phyloP scores from a whole-genome alignment of 2,113 vertebrate species.

The Megatriorchis doriae region DNA sequence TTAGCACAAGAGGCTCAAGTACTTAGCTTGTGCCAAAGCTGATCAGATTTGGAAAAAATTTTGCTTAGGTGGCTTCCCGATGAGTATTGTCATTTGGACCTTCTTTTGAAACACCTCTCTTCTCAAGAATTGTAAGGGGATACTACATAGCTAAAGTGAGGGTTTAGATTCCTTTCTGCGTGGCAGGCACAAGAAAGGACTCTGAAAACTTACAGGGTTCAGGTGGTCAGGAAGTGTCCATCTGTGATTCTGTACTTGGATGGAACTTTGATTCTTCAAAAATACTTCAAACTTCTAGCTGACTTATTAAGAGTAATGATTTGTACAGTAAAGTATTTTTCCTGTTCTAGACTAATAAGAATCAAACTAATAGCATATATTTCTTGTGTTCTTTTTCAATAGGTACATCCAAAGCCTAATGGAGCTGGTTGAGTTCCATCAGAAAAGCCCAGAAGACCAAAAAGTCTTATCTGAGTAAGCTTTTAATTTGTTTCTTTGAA shows the following conservation, averaged over 20 bases:
- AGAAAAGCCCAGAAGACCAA: slow-evolving; percentile 86
- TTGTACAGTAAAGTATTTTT: not conserved
- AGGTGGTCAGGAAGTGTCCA: not conserved
- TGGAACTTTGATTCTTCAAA: not conserved
- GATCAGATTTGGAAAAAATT: not conserved
- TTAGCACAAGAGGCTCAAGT: not conserved
- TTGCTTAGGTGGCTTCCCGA: not conserved
- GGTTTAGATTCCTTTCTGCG: not conserved
- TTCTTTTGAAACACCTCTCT: not conserved
- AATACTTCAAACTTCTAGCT: not conserved
- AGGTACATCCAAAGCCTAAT: slow-evolving; percentile 88
- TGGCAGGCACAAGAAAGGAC: not conserved
- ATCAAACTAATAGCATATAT: not conserved
- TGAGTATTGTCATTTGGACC: not conserved
- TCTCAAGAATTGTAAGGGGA: not conserved
- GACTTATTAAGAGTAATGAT: not conserved
- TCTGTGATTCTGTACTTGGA: not conserved
- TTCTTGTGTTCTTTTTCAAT: not conserved
- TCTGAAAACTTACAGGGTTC: not conserved
- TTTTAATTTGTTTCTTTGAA: slow-evolving; percentile 65
- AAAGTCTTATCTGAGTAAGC: slow-evolving; percentile 86
- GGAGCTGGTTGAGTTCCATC: slow-evolving; percentile 91
- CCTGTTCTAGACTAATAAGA: not conserved
- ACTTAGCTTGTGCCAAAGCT: not conserved
- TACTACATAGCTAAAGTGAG: rapidly evolving